These are phyloP conservation scores for Xenopus laevis DNA, from an alignment of 2,113 vertebrate species.

Conservation along the genomic window DNA sequence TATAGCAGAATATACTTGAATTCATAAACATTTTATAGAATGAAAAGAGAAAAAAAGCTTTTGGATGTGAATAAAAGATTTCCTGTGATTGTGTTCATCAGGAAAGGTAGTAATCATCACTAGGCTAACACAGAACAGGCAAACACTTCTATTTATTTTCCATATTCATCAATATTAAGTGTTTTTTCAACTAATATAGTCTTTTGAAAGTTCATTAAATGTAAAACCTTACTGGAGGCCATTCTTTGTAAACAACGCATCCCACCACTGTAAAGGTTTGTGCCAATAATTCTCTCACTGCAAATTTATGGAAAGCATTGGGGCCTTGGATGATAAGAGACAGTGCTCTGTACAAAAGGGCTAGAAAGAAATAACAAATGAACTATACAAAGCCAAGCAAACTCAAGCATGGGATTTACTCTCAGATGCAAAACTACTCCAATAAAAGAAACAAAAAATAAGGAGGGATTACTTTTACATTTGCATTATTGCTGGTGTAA, in stretches of 20 bases:
- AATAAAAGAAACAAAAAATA: neutral
- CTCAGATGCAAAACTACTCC: neutral
- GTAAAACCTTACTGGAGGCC: conserved; percentile 20
- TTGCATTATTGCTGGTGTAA: no score
- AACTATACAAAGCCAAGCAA: no score
- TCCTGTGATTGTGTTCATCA: conserved; percentile 28
- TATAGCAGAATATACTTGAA: conserved; percentile 27
- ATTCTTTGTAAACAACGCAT: conserved; percentile 19
- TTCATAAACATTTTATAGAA: conserved; percentile 44
- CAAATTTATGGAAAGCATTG: conserved; percentile 44
- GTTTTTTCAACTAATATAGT: conserved; percentile 26
- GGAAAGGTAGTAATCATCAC: conserved; percentile 13
- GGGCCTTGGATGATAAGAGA: conserved; percentile 9
- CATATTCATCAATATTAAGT: conserved; percentile 39
- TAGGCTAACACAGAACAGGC: neutral
- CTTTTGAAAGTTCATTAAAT: conserved; percentile 32
- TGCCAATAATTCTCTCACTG: conserved; percentile 29
- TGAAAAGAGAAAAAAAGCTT: conserved; percentile 28
- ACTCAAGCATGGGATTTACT: neutral
- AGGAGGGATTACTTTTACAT: neutral
- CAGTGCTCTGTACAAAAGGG: conserved; percentile 9
- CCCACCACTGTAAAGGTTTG: conserved; percentile 25
- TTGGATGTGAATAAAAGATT: conserved; percentile 36
- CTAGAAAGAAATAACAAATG: no score
- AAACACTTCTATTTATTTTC: conserved; percentile 25